Base-by-base conservation (phyloP, 1,140 invertebrate species). In the Chrysomallon squamiferum region DNA sequence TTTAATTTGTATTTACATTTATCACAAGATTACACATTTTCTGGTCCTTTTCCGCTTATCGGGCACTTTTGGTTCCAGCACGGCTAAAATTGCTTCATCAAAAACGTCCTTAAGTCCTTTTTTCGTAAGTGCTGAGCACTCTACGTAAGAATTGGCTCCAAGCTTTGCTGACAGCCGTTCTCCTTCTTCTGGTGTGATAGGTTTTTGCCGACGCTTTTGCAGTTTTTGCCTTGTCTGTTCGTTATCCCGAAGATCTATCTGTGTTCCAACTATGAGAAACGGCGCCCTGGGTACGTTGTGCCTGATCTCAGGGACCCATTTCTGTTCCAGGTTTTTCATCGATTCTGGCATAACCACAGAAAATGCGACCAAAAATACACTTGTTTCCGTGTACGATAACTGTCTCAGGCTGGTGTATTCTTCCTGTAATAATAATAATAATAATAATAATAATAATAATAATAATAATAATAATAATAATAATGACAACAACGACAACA, bases 291-390 rank as follows among this genome's bases (percentile, higher is more conserved):
- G 90, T 87, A 95, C 97, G 69, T 88, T 85, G 70, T 88, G 87
- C 29, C 89, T 87, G 27, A 89, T 84, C 81, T 89, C 88, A 18
- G 86, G 85, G 68, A 84, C 80, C 87, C 87, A 84, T 88, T 98
- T 99, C 65, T 95, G 95, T 80, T 96, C 89, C 63, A 99, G 95
- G 86, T 99, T 99, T 87, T 98, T 95, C 88, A 98, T 97, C 69
- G 95, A 97, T n/a, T 96, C 95, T 62, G 97, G 97, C 73, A 95
- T 97, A 33, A 99, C 96, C 69, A 99, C 96, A 75, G 96, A 98
- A 87, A 98, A 99, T 88, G 96, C 98, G 54, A 99, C 95, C 68
- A 99, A 91, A 88, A 99, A 99, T 60, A 99, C 96, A 86, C 99
- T 96, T 25, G 96, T 98, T 84, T 97, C 95, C 72, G 95, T 95